These are phyloP conservation scores for Danionella dracula DNA, from an alignment of 2,797 vertebrate genomes.

Conservation along the genomic window DNA sequence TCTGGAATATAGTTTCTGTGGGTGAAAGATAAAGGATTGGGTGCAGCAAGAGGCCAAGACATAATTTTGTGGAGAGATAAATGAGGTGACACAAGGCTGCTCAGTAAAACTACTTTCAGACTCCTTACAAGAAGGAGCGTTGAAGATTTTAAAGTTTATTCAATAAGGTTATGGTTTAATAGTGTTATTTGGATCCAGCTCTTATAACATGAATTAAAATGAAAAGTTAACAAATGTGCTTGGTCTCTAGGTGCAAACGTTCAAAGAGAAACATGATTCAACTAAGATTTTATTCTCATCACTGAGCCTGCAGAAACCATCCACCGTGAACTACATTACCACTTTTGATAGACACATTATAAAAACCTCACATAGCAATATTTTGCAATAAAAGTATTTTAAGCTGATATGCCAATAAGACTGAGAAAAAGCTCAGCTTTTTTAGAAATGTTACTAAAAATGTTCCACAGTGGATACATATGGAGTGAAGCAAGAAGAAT, in stretches of 20 bases:
- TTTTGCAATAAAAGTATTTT: slow-evolving; percentile 36
- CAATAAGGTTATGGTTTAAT: too few species aligned
- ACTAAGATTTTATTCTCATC: slow-evolving; percentile 40
- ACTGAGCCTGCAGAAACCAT: slow-evolving; percentile 38
- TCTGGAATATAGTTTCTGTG: slow-evolving; percentile 48
- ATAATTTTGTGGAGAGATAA: slow-evolving; percentile 33
- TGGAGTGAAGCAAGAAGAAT: too few species aligned
- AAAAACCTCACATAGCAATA: slow-evolving; percentile 40
- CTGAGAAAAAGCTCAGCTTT: slow-evolving; percentile 30
- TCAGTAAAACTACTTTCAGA: slow-evolving; percentile 32
- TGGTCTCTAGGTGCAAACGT: slow-evolving; percentile 56
- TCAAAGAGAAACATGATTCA: slow-evolving; percentile 56
- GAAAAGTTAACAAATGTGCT: slow-evolving; percentile 58
- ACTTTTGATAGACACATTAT: slow-evolving; percentile 34
- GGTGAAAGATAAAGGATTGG: slow-evolving; percentile 54
- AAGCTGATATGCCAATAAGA: slow-evolving; percentile 22
- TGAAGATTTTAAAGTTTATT: too few species aligned
- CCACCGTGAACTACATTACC: slow-evolving; percentile 37
- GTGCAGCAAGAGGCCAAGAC: slow-evolving; percentile 35
- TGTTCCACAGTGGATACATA: too few species aligned
- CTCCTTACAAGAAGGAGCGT: too few species aligned
- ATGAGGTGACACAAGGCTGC: slow-evolving; percentile 33
- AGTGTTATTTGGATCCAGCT: slow-evolving; percentile 41
- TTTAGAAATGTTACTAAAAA: slow-evolving; percentile 23
- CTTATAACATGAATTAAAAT: slow-evolving; percentile 52